These are phyloP conservation scores for Drosophila nigricruria DNA, from an alignment of 2,888 invertebrate genomes.

Conservation along the genomic window DNA sequence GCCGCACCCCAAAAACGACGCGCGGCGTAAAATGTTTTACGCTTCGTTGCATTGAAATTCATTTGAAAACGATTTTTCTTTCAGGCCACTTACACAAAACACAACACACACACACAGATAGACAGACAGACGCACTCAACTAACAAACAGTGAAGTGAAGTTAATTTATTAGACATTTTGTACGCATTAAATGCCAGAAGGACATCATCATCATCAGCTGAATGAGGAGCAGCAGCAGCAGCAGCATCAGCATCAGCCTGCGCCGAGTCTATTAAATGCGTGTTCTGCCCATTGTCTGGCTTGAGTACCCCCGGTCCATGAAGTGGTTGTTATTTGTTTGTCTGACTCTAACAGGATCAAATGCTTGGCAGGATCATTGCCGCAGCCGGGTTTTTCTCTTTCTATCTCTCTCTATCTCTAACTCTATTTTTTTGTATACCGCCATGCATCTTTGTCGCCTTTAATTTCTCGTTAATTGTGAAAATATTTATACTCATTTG, in stretches of 20 bases:
- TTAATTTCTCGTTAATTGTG: conserved; percentile 84
- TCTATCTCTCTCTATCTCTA: neutral
- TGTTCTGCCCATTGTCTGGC: conserved; percentile 72
- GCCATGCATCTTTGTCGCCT: conserved; percentile 74
- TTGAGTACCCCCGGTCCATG: conserved; percentile 65
- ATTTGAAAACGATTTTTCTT: conserved; percentile 83
- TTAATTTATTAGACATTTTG: conserved; percentile 84
- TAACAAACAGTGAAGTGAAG: conserved; percentile 74
- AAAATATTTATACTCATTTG: conserved; percentile 85
- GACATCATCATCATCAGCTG: conserved; percentile 74
- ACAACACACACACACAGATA: conserved; percentile 45
- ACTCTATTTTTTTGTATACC: conserved; percentile 26
- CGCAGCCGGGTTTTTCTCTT: conserved; percentile 43
- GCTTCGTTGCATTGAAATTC: conserved; percentile 85
- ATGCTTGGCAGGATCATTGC: conserved; percentile 44
- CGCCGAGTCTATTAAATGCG: conserved; percentile 78
- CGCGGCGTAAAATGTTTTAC: conserved; percentile 83
- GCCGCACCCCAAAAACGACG: conserved; percentile 47
- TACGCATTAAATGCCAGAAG: conserved; percentile 78
- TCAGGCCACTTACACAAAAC: conserved; percentile 79
- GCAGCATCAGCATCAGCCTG: conserved; percentile 42
- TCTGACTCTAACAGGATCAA: conserved; percentile 67
- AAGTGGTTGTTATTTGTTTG: conserved; percentile 77
- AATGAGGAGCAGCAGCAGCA: conserved; percentile 50
- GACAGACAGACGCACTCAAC: conserved; percentile 31